Percentiles rank a stretch among this genome's conserved stretches.
Conservation (phyloP, 2,888 invertebrate genomes). For the Ormia ochracea region DNA sequence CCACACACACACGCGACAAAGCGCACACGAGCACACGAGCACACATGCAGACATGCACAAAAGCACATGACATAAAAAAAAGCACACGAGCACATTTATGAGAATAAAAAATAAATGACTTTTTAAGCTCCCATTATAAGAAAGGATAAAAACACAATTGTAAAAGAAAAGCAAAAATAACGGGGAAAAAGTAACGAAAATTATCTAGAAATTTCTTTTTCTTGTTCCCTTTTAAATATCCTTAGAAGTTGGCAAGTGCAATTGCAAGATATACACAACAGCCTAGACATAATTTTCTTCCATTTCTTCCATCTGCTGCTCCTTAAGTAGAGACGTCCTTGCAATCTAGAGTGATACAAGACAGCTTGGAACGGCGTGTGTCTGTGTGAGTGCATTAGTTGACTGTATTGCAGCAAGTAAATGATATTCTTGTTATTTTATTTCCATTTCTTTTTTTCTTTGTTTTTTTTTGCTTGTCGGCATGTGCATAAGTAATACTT, state of each 20-base stretch:
- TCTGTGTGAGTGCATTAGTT: not conserved
- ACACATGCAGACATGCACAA: not conserved
- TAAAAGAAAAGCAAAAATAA: too few relatives aligned
- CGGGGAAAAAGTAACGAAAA: conserved; percentile 11
- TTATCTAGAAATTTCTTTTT: conserved; percentile 10
- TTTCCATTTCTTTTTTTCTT: too few relatives aligned
- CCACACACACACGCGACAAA: conserved; percentile 16
- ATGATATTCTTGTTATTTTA: conserved; percentile 27
- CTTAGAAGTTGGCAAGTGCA: not conserved
- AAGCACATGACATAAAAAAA: too few relatives aligned
- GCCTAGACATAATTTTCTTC: conserved; percentile 38
- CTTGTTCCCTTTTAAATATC: not conserved
- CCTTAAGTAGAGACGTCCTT: conserved; percentile 16
- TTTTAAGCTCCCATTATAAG: conserved; percentile 9
- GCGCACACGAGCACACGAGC: not conserved
- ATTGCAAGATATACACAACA: conserved; percentile 15
- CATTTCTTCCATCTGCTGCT: too few relatives aligned
- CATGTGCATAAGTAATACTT: conserved; percentile 53
- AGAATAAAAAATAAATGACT: conserved; percentile 13
- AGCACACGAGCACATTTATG: not conserved
- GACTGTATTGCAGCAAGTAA: conserved; percentile 38
- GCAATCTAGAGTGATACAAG: not conserved
- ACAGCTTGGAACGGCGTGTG: not conserved
- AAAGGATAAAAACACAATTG: not conserved
- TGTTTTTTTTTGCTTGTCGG: too few relatives aligned